phyloP scores from a whole-genome alignment of 1,140 invertebrate genomes.

The Phymastichus coffea region DNA sequence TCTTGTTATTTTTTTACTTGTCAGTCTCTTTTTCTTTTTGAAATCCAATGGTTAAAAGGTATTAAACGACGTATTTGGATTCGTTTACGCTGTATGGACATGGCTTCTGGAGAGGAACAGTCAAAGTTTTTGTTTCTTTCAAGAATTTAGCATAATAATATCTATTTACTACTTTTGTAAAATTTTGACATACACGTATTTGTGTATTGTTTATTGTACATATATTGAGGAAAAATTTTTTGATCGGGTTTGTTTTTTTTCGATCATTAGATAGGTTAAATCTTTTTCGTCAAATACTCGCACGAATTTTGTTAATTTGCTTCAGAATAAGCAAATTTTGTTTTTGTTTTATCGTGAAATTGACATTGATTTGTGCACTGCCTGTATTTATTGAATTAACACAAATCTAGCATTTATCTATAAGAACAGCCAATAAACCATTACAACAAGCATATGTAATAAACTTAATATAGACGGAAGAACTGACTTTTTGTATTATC shows the following conservation, averaged over 20 bases:
- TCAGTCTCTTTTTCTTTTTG: too few relatives aligned
- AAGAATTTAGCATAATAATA: constrained; percentile 22
- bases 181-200: constrained; percentile 21
- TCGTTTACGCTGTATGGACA: too few relatives aligned
- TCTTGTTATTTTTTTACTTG: constrained; percentile 22
- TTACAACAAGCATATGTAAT: constrained; percentile 30
- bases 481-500: constrained; percentile 3
- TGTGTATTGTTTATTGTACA: constrained; percentile 28
- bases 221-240: constrained; percentile 12
- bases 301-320: constrained; percentile 26
- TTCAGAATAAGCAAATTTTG: constrained; percentile 26
- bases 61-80: too few relatives aligned
- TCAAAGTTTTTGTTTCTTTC: constrained; percentile 15
- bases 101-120: too few relatives aligned
- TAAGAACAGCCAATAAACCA: not conserved
- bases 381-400: constrained; percentile 14
- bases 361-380: constrained; percentile 14
- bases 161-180: constrained; percentile 30
- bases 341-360: constrained; percentile 34
- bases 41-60: too few relatives aligned
- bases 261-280: constrained; percentile 15
- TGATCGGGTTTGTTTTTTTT: constrained; percentile 6
- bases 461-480: constrained; percentile 26
- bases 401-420: constrained; percentile 4
- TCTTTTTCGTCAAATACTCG: constrained; percentile 12